Evolutionary conservation across 30 jellyfish, hydroid and myxozoan genomes (phyloP).

Genomic region (Cassiopea andromeda): DNA sequence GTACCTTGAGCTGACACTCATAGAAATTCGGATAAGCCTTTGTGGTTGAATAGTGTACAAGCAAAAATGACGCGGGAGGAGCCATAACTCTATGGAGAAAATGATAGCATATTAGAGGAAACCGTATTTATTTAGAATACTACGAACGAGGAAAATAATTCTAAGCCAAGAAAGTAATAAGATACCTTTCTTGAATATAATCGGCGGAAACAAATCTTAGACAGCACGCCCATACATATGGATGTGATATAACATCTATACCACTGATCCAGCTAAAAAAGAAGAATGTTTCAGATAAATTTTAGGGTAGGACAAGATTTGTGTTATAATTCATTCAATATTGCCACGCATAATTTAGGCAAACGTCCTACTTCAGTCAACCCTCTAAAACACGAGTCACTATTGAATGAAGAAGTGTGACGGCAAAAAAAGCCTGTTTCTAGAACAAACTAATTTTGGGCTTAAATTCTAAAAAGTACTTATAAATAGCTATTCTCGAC

Average conservation of each 20-base stretch:
- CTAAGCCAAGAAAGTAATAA: not conserved
- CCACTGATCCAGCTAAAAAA: slow-evolving; percentile 92
- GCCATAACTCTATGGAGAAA: slow-evolving; percentile 73
- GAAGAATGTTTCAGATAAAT: not conserved
- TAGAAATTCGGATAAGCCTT: slow-evolving; percentile 80
- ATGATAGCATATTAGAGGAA: not conserved
- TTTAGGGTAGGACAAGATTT: too few species aligned
- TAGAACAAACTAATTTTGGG: too few species aligned
- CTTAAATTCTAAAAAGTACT: too few species aligned
- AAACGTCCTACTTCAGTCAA: too few species aligned
- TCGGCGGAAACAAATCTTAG: slow-evolving; percentile 71
- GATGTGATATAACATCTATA: slow-evolving; percentile 34
- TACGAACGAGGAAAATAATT: too few species aligned
- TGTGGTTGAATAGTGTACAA: slow-evolving; percentile 65
- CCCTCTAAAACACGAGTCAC: too few species aligned
- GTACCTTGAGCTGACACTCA: slow-evolving; percentile 66
- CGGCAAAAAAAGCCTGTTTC: too few species aligned
- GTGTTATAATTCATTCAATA: too few species aligned
- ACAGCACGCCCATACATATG: slow-evolving; percentile 78
- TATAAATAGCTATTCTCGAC: too few species aligned
- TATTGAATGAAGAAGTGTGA: too few species aligned
- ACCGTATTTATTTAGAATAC: too few species aligned
- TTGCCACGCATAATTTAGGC: too few species aligned
- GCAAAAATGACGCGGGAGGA: slow-evolving; percentile 74
- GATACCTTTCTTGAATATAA: slow-evolving; percentile 79